Evolutionary conservation across 2,113 vertebrate genomes (phyloP).

Genomic region (Cololabis saira): DNA sequence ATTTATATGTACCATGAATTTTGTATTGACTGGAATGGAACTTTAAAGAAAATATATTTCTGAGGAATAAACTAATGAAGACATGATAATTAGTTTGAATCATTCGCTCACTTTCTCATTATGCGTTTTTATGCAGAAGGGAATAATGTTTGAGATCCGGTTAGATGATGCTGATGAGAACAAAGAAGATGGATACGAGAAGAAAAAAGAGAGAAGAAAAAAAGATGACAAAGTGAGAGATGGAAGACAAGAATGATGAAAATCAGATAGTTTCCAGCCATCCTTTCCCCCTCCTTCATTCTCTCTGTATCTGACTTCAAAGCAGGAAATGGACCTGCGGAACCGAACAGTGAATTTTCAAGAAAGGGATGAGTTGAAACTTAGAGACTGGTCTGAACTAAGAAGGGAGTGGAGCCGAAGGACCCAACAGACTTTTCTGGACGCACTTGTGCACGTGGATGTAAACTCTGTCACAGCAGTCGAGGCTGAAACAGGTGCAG

Average conservation of each 20-base stretch:
- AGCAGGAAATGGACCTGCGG: constrained; percentile 75
- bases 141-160: constrained; percentile 90
- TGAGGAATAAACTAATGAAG: too few relatives aligned
- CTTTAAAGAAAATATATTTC: too few relatives aligned
- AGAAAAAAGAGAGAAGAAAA: constrained; percentile 10
- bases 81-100: neutral
- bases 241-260: neutral
- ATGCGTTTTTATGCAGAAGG: constrained; percentile 76
- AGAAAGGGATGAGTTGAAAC: constrained; percentile 72
- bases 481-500: constrained; percentile 55
- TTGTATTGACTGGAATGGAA: too few relatives aligned
- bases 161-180: constrained; percentile 72
- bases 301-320: constrained; percentile 2
- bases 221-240: constrained; percentile 25
- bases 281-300: constrained; percentile 1
- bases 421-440: constrained; percentile 81
- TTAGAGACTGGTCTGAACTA: constrained; percentile 54
- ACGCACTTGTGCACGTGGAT: constrained; percentile 74
- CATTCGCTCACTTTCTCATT: neutral
- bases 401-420: constrained; percentile 75
- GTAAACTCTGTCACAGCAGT: constrained; percentile 60
- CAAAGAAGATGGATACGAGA: constrained; percentile 51
- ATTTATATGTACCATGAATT: too few relatives aligned
- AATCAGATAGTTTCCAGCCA: neutral
- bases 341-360: constrained; percentile 80